These are phyloP conservation scores for Thaumetopoea pityocampa DNA, from an alignment of 1,140 invertebrate genomes.

Conservation along the genomic window DNA sequence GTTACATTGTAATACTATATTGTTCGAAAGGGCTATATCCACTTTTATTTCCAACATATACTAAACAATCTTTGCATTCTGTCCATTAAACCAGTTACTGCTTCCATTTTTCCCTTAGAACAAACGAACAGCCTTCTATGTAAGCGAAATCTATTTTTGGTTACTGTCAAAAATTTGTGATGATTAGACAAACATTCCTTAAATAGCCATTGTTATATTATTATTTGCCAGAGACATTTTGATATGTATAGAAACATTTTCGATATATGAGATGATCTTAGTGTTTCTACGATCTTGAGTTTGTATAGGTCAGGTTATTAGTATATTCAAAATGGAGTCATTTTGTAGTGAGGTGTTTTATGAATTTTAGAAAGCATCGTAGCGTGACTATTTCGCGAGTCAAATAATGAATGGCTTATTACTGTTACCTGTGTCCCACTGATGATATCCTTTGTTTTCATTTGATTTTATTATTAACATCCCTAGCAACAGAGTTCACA, in stretches of 20 bases:
- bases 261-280: no score
- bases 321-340: constrained; percentile 29
- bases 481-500: constrained; percentile 10
- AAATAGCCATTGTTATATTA: no score
- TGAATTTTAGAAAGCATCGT: constrained; percentile 53
- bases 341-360: constrained; percentile 36
- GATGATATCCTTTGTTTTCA: constrained; percentile 49
- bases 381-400: constrained; percentile 62
- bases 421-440: constrained; percentile 40
- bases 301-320: constrained; percentile 7
- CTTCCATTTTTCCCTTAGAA: constrained; percentile 5
- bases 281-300: no score
- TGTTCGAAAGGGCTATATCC: constrained; percentile 30
- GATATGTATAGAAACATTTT: no score
- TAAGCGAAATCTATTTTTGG: constrained; percentile 17
- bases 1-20: constrained; percentile 48
- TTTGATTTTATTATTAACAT: constrained; percentile 33
- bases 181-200: no score
- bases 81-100: constrained; percentile 12
- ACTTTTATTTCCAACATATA: constrained; percentile 20
- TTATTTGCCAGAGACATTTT: no score
- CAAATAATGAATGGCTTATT: constrained; percentile 33
- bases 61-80: constrained; percentile 17
- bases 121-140: constrained; percentile 16
- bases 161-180: constrained; percentile 20